These are phyloP conservation scores for Thalassoma bifasciatum DNA, from an alignment of 2,113 vertebrate genomes.

Conservation along the genomic window DNA sequence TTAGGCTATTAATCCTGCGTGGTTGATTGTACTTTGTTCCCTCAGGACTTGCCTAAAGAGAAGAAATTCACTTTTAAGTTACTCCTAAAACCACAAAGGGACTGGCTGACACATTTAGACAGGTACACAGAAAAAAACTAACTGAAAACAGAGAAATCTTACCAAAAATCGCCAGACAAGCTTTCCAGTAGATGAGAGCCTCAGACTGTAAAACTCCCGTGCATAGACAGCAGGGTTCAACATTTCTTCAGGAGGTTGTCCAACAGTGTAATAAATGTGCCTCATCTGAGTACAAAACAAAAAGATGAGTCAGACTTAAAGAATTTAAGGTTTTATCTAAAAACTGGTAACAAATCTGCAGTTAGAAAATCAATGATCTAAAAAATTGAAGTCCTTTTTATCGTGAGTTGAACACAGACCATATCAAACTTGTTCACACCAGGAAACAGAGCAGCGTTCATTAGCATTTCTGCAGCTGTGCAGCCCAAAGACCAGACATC, in stretches of 20 bases:
- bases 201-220: not conserved
- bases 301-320: not conserved
- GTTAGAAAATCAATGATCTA: too few relatives aligned
- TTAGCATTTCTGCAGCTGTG: not conserved
- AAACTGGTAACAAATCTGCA: too few relatives aligned
- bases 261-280: not conserved
- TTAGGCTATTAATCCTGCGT: not conserved
- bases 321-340: too few relatives aligned
- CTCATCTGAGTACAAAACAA: conserved; percentile 13
- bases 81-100: too few relatives aligned
- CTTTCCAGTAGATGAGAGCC: rapidly evolving
- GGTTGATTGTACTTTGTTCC: not conserved
- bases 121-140: not conserved
- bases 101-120: not conserved
- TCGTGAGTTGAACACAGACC: not conserved
- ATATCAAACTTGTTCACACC: not conserved
- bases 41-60: not conserved
- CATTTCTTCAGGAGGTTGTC: not conserved
- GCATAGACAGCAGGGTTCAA: not conserved
- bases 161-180: not conserved
- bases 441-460: not conserved
- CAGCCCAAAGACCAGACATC: conserved; percentile 28
- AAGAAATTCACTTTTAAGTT: not conserved
- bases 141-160: not conserved
- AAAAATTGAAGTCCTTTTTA: not conserved